phyloP scores from a whole-genome alignment of 2,888 invertebrate genomes.

The Hoplodrina blanda region DNA sequence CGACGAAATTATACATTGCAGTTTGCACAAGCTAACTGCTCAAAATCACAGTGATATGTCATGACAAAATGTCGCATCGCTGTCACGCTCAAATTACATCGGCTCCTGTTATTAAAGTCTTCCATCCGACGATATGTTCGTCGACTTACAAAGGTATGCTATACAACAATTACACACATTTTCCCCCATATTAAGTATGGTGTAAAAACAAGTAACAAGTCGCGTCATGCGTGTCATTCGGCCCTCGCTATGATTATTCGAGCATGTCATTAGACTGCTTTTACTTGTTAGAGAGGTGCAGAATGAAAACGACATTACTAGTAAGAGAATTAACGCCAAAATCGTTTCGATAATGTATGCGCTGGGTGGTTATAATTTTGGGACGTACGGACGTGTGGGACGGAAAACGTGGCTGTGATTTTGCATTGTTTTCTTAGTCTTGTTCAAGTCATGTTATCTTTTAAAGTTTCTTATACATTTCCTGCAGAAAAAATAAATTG shows the following conservation, averaged over 20 bases:
- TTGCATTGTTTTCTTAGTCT: constrained; percentile 2
- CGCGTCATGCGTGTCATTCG: constrained; percentile 77
- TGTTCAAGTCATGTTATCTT: neutral
- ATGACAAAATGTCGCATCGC: constrained; percentile 54
- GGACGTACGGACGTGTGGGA: constrained; percentile 25
- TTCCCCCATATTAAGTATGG: constrained; percentile 74
- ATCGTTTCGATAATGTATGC: constrained; percentile 67
- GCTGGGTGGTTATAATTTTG: constrained; percentile 58
- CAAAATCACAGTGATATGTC: constrained; percentile 55
- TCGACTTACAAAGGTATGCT: constrained; percentile 78
- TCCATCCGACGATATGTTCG: constrained; percentile 71
- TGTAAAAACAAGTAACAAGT: constrained; percentile 76
- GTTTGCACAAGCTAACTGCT: constrained; percentile 35
- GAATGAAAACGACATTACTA: constrained; percentile 70
- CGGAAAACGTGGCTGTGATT: constrained; percentile 19
- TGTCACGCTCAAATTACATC: constrained; percentile 65
- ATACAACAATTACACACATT: constrained; percentile 78
- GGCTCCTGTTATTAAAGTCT: constrained; percentile 72
- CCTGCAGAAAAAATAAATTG: no score
- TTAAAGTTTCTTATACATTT: no score
- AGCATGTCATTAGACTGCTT: constrained; percentile 75
- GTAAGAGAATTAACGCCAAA: constrained; percentile 68
- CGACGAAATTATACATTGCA: constrained; percentile 49
- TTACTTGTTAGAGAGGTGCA: constrained; percentile 67
- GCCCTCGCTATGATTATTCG: constrained; percentile 73